A percentile compares a stretch with the other conserved stretches of the same genome.
phyloP scores from a whole-genome alignment of 2,888 invertebrate genomes.

The Rhaphigaster nebulosa region DNA sequence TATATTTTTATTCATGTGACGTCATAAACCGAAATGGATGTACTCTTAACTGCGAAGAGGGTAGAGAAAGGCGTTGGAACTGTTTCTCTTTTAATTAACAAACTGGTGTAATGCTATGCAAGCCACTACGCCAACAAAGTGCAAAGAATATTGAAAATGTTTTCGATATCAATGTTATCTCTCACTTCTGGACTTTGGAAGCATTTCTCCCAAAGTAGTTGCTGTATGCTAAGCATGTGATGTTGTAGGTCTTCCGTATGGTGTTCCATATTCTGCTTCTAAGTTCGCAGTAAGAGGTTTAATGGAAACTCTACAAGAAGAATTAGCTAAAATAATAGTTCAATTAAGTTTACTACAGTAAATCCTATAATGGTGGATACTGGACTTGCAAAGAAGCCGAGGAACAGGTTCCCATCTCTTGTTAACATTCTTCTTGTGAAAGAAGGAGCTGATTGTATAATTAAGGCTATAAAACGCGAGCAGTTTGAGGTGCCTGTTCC shows the following conservation, averaged over 20 bases:
- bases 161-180: constrained; percentile 70
- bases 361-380: constrained; percentile 92
- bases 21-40: constrained; percentile 79
- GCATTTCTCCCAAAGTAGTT: constrained; percentile 70
- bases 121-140: constrained; percentile 68
- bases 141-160: constrained; percentile 68
- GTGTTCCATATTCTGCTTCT: constrained; percentile 70
- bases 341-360: constrained; percentile 80
- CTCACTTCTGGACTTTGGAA: constrained; percentile 70
- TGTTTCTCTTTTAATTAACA: constrained; percentile 85
- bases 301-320: constrained; percentile 87
- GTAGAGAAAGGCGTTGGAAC: constrained; percentile 80
- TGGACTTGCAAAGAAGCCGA: constrained; percentile 84
- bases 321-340: constrained; percentile 69
- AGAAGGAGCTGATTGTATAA: constrained; percentile 77
- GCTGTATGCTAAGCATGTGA: constrained; percentile 70
- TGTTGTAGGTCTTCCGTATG: constrained; percentile 68
- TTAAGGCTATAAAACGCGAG: constrained; percentile 78
- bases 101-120: constrained; percentile 78
- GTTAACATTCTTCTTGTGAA: constrained; percentile 77
- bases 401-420: constrained; percentile 77
- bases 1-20: constrained; percentile 75
- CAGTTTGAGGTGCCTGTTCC: constrained; percentile 77
- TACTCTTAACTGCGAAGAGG: constrained; percentile 75
- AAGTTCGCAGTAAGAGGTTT: constrained; percentile 74